Conservation (phyloP, 2,888 invertebrate genomes). For the Osedax frankpressi region DNA sequence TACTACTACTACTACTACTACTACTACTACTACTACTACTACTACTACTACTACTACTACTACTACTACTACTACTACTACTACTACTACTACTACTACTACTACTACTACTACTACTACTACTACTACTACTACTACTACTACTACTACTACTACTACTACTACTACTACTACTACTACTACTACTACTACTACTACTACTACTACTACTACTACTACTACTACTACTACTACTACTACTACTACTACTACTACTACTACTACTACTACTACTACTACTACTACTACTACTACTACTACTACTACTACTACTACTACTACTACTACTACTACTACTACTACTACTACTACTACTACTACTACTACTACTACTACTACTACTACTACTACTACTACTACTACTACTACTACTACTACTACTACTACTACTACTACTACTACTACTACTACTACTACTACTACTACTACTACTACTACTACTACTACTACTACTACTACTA, state of each 20-base stretch:
- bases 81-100: constrained; percentile 21
- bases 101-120: constrained; percentile 21
- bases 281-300: constrained; percentile 1
- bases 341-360: constrained; percentile 17
- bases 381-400: constrained; percentile 15
- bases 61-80: constrained; percentile 21
- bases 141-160: constrained; percentile 21
- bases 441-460: constrained; percentile 24
- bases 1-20: constrained; percentile 21
- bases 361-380: constrained; percentile 13
- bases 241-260: constrained; percentile 20
- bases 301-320: constrained; percentile 5
- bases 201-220: constrained; percentile 18
- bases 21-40: constrained; percentile 21
- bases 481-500: constrained; percentile 25
- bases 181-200: constrained; percentile 19
- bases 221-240: constrained; percentile 18
- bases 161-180: constrained; percentile 21
- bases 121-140: constrained; percentile 21
- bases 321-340: constrained; percentile 24
- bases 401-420: constrained; percentile 24
- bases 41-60: constrained; percentile 21
- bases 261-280: constrained; percentile 18
- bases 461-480: constrained; percentile 24
- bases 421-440: constrained; percentile 25